A percentile compares a stretch with the other conserved stretches of the same genome.
phyloP scores from a whole-genome alignment of 2,113 vertebrate genomes.

The Protomyctophum bolini region DNA sequence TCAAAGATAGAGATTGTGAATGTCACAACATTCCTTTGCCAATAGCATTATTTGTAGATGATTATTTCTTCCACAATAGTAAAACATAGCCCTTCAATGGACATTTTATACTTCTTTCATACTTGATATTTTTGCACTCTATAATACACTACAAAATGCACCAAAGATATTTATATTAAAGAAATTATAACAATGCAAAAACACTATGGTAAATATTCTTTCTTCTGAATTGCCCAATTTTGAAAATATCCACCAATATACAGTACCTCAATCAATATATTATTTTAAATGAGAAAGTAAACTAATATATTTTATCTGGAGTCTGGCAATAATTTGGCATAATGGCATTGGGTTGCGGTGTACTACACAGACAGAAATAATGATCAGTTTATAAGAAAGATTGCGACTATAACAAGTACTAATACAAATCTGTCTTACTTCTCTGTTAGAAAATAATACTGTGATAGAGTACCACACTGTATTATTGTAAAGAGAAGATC shows the following conservation, averaged over 20 bases:
- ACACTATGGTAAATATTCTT: conserved; percentile 12
- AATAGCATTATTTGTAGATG: conserved; percentile 17
- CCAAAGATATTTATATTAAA: conserved; percentile 69
- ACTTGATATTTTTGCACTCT: conserved; percentile 71
- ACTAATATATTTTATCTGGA: conserved; percentile 62
- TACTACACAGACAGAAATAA: too few species aligned
- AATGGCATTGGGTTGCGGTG: neutral
- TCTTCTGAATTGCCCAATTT: conserved; percentile 2
- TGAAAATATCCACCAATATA: conserved; percentile 23
- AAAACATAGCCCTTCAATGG: conserved; percentile 40
- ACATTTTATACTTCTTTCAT: conserved; percentile 40
- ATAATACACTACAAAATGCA: conserved; percentile 56
- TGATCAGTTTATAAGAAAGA: too few species aligned
- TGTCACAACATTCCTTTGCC: conserved; percentile 9
- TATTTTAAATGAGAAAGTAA: conserved; percentile 45
- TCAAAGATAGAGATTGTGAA: conserved; percentile 13
- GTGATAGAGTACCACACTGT: too few species aligned
- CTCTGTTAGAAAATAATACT: too few species aligned
- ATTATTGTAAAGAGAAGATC: too few species aligned
- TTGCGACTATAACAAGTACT: too few species aligned
- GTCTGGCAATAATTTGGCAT: conserved; percentile 13
- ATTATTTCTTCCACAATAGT: conserved; percentile 32
- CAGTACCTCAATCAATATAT: conserved; percentile 12
- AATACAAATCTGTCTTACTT: too few species aligned
- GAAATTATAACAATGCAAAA: conserved; percentile 23